These are phyloP conservation scores for Drosophila ficusphila DNA, from an alignment of 1,140 invertebrate species.

Conservation along the genomic window DNA sequence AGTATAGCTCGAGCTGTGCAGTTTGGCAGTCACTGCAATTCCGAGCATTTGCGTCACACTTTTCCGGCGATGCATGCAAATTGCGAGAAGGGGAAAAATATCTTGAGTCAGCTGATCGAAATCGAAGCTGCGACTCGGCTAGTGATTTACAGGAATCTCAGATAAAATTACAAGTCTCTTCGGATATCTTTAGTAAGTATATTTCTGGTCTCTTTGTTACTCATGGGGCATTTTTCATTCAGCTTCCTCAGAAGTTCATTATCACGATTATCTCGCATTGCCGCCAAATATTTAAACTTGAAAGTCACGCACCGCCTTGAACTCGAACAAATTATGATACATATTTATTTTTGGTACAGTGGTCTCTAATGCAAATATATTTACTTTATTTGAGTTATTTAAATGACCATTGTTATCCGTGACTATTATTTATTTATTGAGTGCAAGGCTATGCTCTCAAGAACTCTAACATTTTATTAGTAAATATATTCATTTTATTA, in stretches of 20 bases:
- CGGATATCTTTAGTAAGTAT: slow-evolving; percentile 14
- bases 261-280: slow-evolving; percentile 36
- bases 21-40: slow-evolving; percentile 43
- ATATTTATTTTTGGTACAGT: slow-evolving; percentile 36
- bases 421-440: no score
- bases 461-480: not conserved
- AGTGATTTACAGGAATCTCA: not conserved
- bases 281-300: slow-evolving; percentile 41
- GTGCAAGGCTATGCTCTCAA: no score
- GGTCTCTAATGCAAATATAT: not conserved
- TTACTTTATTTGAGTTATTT: not conserved
- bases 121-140: slow-evolving; percentile 5
- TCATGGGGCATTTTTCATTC: slow-evolving; percentile 14
- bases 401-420: no score
- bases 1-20: slow-evolving; percentile 8
- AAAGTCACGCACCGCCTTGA: slow-evolving; percentile 56
- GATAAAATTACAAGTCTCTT: not conserved
- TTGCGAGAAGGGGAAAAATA: slow-evolving; percentile 17
- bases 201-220: not conserved
- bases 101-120: slow-evolving; percentile 43
- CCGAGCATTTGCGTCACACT: slow-evolving; percentile 63
- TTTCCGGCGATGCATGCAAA: slow-evolving; percentile 51
- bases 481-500: no score
- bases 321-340: slow-evolving; percentile 40
- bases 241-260: slow-evolving; percentile 30